These are phyloP conservation scores for Eilema sororculum DNA, from an alignment of 2,888 invertebrate species.

Conservation along the genomic window DNA sequence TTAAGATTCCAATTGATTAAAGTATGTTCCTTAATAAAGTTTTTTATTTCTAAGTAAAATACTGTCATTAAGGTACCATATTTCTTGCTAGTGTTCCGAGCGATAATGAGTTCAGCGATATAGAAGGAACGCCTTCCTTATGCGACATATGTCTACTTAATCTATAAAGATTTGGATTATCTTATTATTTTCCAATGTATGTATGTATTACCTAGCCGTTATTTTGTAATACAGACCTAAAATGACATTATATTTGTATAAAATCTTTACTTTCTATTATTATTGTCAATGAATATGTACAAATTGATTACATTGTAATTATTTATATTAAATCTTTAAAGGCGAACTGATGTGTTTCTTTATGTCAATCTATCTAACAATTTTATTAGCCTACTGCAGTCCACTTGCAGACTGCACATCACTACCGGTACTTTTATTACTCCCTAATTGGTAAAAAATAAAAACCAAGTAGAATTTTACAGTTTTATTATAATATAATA, in stretches of 20 bases:
- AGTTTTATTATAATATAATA: slow-evolving; percentile 1
- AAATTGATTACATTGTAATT: slow-evolving; percentile 82
- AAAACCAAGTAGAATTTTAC: neutral
- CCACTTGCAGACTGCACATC: no score
- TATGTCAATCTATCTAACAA: neutral
- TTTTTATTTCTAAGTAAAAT: slow-evolving; percentile 81
- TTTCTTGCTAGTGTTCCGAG: slow-evolving; percentile 54
- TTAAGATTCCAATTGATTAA: slow-evolving; percentile 56
- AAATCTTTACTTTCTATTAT: slow-evolving; percentile 83
- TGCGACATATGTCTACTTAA: slow-evolving; percentile 37
- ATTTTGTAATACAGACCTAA: slow-evolving; percentile 75
- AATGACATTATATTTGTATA: slow-evolving; percentile 85
- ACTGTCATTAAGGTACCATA: slow-evolving; percentile 78
- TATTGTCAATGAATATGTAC: slow-evolving; percentile 84
- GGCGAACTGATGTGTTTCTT: slow-evolving; percentile 57
- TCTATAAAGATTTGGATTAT: slow-evolving; percentile 57
- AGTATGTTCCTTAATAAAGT: slow-evolving; percentile 82
- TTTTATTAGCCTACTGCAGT: neutral
- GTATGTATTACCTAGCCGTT: slow-evolving; percentile 66
- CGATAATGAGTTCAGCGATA: slow-evolving; percentile 44
- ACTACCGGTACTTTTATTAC: no score
- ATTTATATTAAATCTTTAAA: slow-evolving; percentile 85
- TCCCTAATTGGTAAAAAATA: neutral
- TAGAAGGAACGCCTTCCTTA: slow-evolving; percentile 43
- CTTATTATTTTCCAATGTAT: slow-evolving; percentile 72